Evolutionary conservation across 1,140 invertebrate genomes (phyloP), one percentile per base, ranked within the genome.

Genomic region (Elymnias hypermnestra): DNA sequence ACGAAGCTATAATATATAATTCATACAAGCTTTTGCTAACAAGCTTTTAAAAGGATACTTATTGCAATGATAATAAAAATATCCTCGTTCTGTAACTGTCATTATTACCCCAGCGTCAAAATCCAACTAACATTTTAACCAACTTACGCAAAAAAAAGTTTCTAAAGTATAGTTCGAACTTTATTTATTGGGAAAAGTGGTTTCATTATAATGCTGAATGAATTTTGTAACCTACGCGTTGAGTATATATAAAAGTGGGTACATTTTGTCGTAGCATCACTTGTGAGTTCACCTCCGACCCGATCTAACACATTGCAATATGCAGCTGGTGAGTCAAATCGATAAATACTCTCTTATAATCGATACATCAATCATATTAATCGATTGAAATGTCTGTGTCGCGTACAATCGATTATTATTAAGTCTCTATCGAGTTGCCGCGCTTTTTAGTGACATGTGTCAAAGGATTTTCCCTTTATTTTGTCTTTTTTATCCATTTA

Each of bases 111-210:
- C n/a, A n/a, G n/a, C n/a, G n/a, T n/a, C n/a, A n/a, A n/a, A n/a
- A n/a, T 13, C 14, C 19, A 17, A 26, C 17, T 21, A 37, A 37
- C 25, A 29, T n/a, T n/a, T n/a, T n/a, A 28, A 47, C 50, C 53
- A 51, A 38, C 48, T 72, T 74, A 62, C 71, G 66, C 59, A 76
- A 73, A 75, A 68, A n/a, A 72, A 71, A 72, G 26, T 55, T 55
- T 66, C 48, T 62, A 62, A 70, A 72, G 62, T 63, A 66, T 67
- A 74, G 45, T 6, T 21, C 19, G 6, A 21, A 21, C 19, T 21
- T 57, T 64, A 73, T 69, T 72, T 74, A 75, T 72, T 68, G 61
- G 61, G 62, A 79, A 75, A 77, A 74, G 71, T 56, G 56, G 55
- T 54, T 66, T 63, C 74, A 71, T 71, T 75, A 73, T 71, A 43